Evolutionary conservation across 2,113 vertebrate species (phyloP).

Genomic region (Platysternon megacephalum): DNA sequence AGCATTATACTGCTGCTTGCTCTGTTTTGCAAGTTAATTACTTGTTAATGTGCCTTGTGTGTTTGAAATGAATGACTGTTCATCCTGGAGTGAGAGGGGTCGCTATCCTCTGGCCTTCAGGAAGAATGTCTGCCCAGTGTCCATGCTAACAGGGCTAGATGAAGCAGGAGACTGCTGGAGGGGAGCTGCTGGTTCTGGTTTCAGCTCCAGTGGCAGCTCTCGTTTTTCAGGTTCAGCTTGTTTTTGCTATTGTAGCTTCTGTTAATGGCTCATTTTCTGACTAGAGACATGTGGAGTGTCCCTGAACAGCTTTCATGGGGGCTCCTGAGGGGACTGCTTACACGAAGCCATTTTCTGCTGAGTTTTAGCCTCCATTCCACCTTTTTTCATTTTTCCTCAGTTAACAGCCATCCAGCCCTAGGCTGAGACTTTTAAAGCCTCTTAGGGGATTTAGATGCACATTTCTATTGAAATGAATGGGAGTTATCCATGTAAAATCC

Average conservation of each 20-base stretch:
- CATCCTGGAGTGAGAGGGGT: background rate
- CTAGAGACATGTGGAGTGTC: background rate
- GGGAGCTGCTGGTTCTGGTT: background rate
- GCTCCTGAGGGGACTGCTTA: background rate
- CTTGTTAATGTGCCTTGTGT: background rate
- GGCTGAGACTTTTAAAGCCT: background rate
- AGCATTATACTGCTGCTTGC: background rate
- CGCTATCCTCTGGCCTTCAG: background rate
- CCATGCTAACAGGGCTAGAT: background rate
- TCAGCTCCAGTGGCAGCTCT: background rate
- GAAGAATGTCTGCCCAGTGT: background rate
- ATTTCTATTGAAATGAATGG: background rate
- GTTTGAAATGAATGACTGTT: background rate
- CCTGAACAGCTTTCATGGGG: background rate
- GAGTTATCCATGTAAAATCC: rapidly evolving
- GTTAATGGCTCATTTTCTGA: background rate
- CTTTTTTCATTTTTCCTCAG: background rate
- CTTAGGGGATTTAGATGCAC: background rate
- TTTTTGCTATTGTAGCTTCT: background rate
- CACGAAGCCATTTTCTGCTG: background rate
- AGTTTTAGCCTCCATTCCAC: background rate
- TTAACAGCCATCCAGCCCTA: background rate
- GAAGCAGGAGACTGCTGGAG: background rate
- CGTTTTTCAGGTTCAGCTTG: background rate
- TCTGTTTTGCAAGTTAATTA: background rate